Percentiles rank a stretch among this genome's conserved stretches.
phyloP scores from a whole-genome alignment of 2,888 invertebrate genomes.

The Lasioglossum calceatum region DNA sequence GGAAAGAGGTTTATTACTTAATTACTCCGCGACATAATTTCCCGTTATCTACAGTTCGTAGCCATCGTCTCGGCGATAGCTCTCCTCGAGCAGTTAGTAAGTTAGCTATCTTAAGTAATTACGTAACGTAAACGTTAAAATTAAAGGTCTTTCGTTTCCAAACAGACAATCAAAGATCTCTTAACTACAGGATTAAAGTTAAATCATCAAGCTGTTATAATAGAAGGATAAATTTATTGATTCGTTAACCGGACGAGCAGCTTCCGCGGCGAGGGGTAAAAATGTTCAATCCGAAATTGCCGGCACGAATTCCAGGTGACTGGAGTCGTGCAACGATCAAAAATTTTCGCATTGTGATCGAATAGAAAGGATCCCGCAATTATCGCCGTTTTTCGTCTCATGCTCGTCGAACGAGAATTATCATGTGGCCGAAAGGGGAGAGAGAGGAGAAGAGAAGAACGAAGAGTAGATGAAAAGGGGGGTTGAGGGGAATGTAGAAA shows the following conservation, averaged over 20 bases:
- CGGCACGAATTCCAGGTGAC: not conserved
- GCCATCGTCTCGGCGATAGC: not conserved
- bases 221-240: not conserved
- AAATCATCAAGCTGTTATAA: not conserved
- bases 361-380: slow-evolving; percentile 21
- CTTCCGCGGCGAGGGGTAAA: too few relatives aligned
- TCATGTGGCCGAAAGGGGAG: not conserved
- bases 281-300: not conserved
- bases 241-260: not conserved
- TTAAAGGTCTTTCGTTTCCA: not conserved
- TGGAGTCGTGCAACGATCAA: not conserved
- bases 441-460: not conserved
- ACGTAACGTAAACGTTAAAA: not conserved
- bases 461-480: not conserved
- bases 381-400: slow-evolving; percentile 36
- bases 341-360: not conserved
- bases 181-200: not conserved
- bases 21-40: not conserved
- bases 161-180: not conserved
- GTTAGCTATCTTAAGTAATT: not conserved
- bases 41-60: not conserved
- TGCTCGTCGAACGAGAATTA: slow-evolving; percentile 41
- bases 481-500: slow-evolving; percentile 6
- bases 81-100: not conserved
- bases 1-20: not conserved